Evolutionary conservation across 2,797 vertebrate genomes (phyloP), one percentile per base, ranked within the genome.

Genomic region (Protosalanx chinensis): DNA sequence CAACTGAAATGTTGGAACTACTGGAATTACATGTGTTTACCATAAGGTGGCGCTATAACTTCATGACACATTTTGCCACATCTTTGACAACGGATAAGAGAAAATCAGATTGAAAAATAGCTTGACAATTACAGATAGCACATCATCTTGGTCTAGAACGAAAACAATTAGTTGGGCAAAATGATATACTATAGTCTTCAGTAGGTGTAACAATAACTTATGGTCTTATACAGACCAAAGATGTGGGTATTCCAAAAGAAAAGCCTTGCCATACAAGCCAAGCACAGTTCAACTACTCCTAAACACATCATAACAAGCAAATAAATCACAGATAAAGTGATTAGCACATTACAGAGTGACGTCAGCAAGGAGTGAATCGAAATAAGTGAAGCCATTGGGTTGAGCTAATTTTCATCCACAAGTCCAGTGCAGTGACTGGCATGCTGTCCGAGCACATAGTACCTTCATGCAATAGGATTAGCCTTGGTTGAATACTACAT

Each of bases 31-130:
- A 51, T 20, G 20, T 13, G 46, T 27, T 1, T 12, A 64, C 89
- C 92, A 92, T 87, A 74, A 86, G 83, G 78, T 80, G 89, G 88
- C 29, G 70, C 75, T 88, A 75, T 75, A 83, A 81, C 73, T 79
- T 83, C 72, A 88, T 7, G 35, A 49, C n/a, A 76, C 61, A 49
- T 12, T 29, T 58, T 60, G 56, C 16, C 53, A 18, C 23, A 65
- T 23, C 53, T 27, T 46, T 57, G 3, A 53, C 57, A 59, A 73
- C 37, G 35, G 74, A 10, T 27, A 62, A 2, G 61, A 59, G 53
- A 29, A 33, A 29, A 18, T 35, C 1, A 33, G 6, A 62, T 72
- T 67, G 65, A 3, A 76, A 6, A 64, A 57, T 76, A 3, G 67
- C 35, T 18, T 67, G 33, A 68, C 32, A n/a, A 70, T 6, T 23